These are phyloP conservation scores for Xerus inauris DNA, from an alignment of 2,113 vertebrate species.

Conservation along the genomic window DNA sequence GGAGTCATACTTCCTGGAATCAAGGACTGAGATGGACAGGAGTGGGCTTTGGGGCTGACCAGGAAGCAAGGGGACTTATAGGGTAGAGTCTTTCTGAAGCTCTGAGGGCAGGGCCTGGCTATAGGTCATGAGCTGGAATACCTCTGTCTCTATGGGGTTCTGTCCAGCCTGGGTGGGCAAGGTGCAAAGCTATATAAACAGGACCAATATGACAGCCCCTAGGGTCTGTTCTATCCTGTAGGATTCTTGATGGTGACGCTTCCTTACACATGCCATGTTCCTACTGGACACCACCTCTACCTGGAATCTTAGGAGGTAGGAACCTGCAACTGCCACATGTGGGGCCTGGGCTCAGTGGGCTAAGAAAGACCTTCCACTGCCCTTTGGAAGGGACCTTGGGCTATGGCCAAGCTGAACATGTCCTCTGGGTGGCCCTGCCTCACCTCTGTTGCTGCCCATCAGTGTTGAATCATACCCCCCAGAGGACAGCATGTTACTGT, in stretches of 20 bases:
- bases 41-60: background rate
- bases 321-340: background rate
- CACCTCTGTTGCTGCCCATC: background rate
- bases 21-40: background rate
- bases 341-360: background rate
- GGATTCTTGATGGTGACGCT: background rate
- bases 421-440: slow-evolving; percentile 53
- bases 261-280: background rate
- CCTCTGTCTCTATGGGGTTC: background rate
- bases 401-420: background rate
- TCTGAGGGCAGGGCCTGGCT: background rate
- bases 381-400: background rate
- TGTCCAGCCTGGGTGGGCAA: background rate
- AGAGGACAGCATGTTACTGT: slow-evolving; percentile 51
- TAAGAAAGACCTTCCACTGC: background rate
- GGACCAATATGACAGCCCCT: background rate
- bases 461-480: slow-evolving; percentile 50
- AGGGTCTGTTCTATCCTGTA: background rate
- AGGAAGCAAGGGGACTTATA: background rate
- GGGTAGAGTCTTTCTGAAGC: background rate
- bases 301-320: background rate
- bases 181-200: background rate
- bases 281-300: too few relatives aligned
- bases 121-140: accelerated
- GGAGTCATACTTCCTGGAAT: background rate